Percentiles rank a stretch among this genome's conserved stretches.
phyloP scores from a whole-genome alignment of 2,888 invertebrate species.

The Zhuqinia jingwanae region DNA sequence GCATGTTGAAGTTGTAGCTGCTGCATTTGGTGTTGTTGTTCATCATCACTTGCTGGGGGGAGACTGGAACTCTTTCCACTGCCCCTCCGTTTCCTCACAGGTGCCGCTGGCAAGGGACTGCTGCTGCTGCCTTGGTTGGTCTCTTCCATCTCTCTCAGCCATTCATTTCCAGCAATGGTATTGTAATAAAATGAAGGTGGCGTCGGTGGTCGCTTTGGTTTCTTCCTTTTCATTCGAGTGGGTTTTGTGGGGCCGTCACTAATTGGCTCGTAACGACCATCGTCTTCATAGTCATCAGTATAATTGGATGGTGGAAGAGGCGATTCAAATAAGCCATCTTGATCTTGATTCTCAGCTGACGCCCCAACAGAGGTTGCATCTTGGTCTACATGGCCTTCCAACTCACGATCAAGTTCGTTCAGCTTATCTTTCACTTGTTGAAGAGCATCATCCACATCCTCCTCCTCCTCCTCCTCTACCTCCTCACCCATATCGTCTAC shows the following conservation, averaged over 20 bases:
- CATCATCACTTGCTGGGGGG: conserved; percentile 46
- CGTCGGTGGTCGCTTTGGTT: conserved; percentile 60
- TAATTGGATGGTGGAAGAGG: no score
- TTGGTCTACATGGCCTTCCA: conserved; percentile 19
- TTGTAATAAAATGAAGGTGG: conserved; percentile 77
- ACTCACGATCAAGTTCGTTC: conserved; percentile 71
- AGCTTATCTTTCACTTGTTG: conserved; percentile 74
- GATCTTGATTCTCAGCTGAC: neutral
- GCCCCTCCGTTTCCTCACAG: conserved; percentile 60
- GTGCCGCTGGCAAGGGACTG: conserved; percentile 54
- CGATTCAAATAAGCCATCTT: neutral
- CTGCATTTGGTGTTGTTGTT: conserved; percentile 32
- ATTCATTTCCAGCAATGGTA: conserved; percentile 78
- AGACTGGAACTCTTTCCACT: conserved; percentile 64
- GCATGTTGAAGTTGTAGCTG: conserved; percentile 28
- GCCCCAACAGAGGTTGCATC: neutral
- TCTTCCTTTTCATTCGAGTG: conserved; percentile 69
- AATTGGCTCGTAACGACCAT: conserved; percentile 78
- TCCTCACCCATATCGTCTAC: conserved; percentile 55
- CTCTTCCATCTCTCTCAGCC: conserved; percentile 75
- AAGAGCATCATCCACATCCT: conserved; percentile 69
- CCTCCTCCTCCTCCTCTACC: conserved; percentile 47
- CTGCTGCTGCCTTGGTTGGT: conserved; percentile 26
- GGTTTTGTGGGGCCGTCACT: conserved; percentile 75
- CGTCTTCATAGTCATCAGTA: conserved; percentile 71